Evolutionary conservation across 2,113 vertebrate species (phyloP).

Genomic region (Rhabdomys dilectus): DNA sequence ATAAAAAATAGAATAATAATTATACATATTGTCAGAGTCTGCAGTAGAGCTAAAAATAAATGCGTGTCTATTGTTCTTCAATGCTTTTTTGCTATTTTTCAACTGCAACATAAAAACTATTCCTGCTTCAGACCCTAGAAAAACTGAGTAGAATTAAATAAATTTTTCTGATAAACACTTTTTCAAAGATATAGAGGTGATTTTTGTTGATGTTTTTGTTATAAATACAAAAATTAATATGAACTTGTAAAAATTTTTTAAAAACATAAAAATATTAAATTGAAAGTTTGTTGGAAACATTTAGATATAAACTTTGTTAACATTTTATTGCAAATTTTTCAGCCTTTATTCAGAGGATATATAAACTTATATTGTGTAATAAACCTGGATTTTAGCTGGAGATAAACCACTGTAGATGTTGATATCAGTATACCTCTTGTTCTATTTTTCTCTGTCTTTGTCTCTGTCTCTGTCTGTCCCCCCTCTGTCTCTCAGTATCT

Average conservation of each 20-base stretch:
- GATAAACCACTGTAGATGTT: background rate
- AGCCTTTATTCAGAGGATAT: background rate
- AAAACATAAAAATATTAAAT: background rate
- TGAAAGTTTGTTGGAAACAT: background rate
- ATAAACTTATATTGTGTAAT: background rate
- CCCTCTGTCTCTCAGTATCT: too few species aligned
- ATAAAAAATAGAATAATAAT: background rate
- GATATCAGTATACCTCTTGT: fast-evolving
- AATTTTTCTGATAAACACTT: background rate
- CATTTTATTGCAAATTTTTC: background rate
- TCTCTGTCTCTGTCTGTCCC: too few species aligned
- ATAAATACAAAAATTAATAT: background rate
- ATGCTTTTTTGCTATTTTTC: background rate
- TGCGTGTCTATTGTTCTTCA: background rate
- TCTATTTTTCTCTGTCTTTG: too few species aligned
- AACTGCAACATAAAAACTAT: background rate
- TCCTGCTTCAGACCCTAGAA: background rate
- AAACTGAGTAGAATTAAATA: background rate
- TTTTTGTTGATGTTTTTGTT: background rate
- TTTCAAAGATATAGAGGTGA: background rate
- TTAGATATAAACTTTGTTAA: background rate
- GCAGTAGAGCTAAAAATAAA: background rate
- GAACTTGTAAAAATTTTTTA: background rate
- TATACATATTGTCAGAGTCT: background rate
- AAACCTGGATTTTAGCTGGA: background rate